Percentiles rank a stretch among this genome's conserved stretches.
Evolutionary conservation across 2,888 invertebrate species (phyloP).

Genomic region (Deroplatys truncata): DNA sequence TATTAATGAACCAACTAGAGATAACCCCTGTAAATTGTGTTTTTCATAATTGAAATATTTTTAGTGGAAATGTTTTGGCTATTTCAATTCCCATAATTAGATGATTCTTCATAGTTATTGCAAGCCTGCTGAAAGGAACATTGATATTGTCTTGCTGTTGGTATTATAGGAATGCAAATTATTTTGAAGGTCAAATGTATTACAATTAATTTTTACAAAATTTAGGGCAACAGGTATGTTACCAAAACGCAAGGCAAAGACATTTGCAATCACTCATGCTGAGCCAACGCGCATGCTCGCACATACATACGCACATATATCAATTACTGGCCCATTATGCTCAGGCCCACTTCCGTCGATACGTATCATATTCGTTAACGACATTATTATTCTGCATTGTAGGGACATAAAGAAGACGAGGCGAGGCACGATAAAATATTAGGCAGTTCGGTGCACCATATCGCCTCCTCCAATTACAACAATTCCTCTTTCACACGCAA

Average conservation of each 20-base stretch:
- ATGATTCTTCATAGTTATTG: no score
- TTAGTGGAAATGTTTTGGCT: no score
- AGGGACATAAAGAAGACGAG: not conserved
- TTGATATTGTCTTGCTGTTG: no score
- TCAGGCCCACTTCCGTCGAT: not conserved
- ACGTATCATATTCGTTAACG: not conserved
- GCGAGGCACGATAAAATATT: not conserved
- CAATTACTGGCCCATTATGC: not conserved
- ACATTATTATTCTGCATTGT: not conserved
- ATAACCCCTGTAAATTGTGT: no score
- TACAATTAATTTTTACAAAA: no score
- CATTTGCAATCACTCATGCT: not conserved
- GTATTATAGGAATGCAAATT: no score
- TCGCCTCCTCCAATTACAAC: not conserved
- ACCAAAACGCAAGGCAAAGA: not conserved
- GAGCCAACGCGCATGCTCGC: not conserved
- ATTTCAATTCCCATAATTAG: no score
- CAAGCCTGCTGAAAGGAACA: no score
- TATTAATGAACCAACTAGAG: no score
- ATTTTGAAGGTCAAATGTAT: no score
- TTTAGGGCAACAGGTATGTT: no score
- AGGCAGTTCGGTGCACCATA: conserved; percentile 3
- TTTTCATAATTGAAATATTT: no score
- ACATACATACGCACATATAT: not conserved
- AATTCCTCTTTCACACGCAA: conserved; percentile 4